A percentile compares a stretch with the other conserved stretches of the same genome.
Evolutionary conservation across 2,113 vertebrate species (phyloP).

Genomic region (Dromaius novaehollandiae): DNA sequence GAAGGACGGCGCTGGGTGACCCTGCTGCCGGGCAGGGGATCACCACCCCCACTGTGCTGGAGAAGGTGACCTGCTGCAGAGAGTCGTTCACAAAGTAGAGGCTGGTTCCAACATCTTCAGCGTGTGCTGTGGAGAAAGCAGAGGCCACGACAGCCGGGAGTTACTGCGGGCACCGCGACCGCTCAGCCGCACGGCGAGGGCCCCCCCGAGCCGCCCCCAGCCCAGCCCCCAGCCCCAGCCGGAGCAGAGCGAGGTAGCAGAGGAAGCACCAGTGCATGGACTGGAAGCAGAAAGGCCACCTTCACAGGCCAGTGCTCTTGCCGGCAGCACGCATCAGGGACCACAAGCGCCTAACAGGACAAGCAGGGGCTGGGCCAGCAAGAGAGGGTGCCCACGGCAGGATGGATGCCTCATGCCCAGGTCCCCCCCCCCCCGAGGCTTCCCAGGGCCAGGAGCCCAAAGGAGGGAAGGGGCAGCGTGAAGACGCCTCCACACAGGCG

Average conservation of each 20-base stretch:
- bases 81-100: slow-evolving; percentile 99
- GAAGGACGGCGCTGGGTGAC: slow-evolving; percentile 94
- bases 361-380: not conserved
- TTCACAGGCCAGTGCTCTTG: slow-evolving; percentile 21
- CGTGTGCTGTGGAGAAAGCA: slow-evolving; percentile 79
- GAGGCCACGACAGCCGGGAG: not conserved
- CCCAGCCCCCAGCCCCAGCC: not conserved
- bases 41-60: slow-evolving; percentile 89
- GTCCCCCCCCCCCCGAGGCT: not conserved
- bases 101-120: slow-evolving; percentile 91
- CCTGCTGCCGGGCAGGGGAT: slow-evolving; percentile 98
- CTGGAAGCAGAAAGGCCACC: not conserved
- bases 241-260: not conserved
- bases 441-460: not conserved
- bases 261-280: not conserved
- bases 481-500: not conserved
- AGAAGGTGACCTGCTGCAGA: slow-evolving; percentile 95
- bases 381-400: not conserved
- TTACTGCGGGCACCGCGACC: rapidly evolving
- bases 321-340: not conserved
- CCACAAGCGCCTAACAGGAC: not conserved
- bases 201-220: not conserved
- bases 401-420: not conserved
- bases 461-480: not conserved
- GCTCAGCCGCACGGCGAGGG: rapidly evolving